Percentiles rank a stretch among this genome's conserved stretches.
Conservation (phyloP, 1,140 invertebrate genomes). For the Ceratosolen fusciceps region DNA sequence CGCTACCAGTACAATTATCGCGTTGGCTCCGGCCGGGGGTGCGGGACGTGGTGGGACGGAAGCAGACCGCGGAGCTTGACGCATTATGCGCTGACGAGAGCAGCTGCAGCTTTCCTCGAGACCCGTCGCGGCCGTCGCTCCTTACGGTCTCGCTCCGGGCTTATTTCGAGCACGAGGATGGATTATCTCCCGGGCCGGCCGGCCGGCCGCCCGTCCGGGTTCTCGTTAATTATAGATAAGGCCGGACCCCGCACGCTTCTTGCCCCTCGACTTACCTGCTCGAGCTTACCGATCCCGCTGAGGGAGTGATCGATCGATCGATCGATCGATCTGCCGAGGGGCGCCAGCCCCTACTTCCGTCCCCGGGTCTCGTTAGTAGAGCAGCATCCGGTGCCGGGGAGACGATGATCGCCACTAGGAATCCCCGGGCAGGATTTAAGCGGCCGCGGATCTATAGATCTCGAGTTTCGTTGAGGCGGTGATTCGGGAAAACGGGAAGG, state of each 20-base stretch:
- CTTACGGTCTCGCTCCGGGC: background rate
- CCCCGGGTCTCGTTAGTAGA: no score
- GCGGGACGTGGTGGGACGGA: no score
- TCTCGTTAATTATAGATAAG: conserved; percentile 18
- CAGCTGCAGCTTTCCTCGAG: conserved; percentile 9
- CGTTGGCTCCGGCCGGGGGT: conserved; percentile 40
- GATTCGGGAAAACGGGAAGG: no score
- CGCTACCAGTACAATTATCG: conserved; percentile 66
- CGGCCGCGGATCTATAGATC: no score
- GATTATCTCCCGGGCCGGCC: background rate
- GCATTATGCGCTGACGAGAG: background rate
- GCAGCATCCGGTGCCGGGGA: no score
- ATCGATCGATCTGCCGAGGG: no score
- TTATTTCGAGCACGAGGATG: background rate
- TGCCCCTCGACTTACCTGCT: background rate
- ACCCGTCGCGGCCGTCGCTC: background rate
- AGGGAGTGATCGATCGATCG: no score
- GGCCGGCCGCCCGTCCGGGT: background rate
- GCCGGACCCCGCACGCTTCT: background rate
- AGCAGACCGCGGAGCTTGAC: background rate
- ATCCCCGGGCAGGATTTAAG: background rate
- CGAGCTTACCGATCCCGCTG: no score
- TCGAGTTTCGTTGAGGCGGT: no score
- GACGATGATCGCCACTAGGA: no score
- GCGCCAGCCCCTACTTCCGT: no score